phyloP scores from a whole-genome alignment of 1,140 invertebrate species.

The Leguminivora glycinivorella region DNA sequence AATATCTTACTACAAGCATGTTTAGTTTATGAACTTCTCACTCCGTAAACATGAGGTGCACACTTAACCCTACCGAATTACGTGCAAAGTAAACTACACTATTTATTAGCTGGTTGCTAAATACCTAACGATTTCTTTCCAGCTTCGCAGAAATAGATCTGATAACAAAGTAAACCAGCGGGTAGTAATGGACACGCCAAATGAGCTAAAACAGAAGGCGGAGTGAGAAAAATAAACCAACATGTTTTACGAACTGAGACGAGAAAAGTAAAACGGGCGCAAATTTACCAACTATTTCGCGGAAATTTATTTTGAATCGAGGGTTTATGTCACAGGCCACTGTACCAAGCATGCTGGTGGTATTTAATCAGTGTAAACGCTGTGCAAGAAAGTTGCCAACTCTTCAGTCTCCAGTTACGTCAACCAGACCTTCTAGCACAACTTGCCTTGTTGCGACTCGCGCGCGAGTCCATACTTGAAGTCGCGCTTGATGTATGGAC shows the following conservation, averaged over 20 bases:
- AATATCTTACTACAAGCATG: constrained; percentile 1
- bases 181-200: constrained; percentile 66
- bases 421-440: too few relatives aligned
- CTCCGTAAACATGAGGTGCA: constrained; percentile 15
- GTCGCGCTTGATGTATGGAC: too few relatives aligned
- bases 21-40: constrained; percentile 19
- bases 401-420: too few relatives aligned
- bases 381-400: too few relatives aligned
- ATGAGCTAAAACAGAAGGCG: constrained; percentile 70
- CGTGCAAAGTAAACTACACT: constrained; percentile 12
- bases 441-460: too few relatives aligned
- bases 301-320: constrained; percentile 5
- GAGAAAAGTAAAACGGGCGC: constrained; percentile 16
- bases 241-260: constrained; percentile 33
- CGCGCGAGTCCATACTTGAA: too few relatives aligned
- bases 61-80: constrained; percentile 15
- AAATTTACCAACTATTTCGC: background rate
- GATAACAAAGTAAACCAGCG: constrained; percentile 64
- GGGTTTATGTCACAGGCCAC: background rate
- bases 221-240: constrained; percentile 61
- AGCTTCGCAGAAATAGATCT: constrained; percentile 46
- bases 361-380: too few relatives aligned
- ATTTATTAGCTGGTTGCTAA: constrained; percentile 22
- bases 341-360: too few relatives aligned
- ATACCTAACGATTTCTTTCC: constrained; percentile 16